phyloP scores from a whole-genome alignment of 2,113 vertebrate genomes.

The Bubo bubo region DNA sequence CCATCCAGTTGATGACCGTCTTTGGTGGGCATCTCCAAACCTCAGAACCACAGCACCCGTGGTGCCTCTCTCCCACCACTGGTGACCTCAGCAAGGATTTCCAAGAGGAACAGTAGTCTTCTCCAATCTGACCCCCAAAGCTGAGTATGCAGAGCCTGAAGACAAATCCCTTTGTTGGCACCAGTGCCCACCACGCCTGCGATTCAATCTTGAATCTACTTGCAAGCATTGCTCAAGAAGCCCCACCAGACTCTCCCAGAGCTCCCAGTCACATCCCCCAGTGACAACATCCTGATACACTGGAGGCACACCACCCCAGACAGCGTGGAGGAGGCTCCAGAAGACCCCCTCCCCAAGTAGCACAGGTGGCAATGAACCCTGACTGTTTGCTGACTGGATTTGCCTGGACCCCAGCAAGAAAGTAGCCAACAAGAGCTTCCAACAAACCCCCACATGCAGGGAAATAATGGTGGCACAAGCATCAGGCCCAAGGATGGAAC shows the following conservation, averaged over 20 bases:
- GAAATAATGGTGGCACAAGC: background rate
- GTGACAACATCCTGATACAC: background rate
- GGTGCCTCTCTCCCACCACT: background rate
- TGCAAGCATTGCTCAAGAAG: background rate
- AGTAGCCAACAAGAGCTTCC: background rate
- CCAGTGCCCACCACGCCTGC: accelerated
- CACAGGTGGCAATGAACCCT: background rate
- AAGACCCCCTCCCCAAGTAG: background rate
- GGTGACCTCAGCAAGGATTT: background rate
- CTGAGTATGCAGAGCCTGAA: background rate
- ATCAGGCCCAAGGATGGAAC: background rate
- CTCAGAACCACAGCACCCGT: accelerated
- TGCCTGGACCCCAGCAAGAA: background rate
- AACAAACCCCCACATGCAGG: background rate
- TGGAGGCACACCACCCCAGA: background rate
- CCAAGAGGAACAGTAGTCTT: background rate
- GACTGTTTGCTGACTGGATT: background rate
- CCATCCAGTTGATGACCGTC: background rate
- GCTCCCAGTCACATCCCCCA: background rate
- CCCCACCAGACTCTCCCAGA: background rate
- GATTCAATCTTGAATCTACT: background rate
- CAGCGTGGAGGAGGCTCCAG: background rate
- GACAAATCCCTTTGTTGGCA: background rate
- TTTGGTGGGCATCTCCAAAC: background rate
- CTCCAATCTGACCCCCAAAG: background rate